Percentiles rank a stretch among this genome's conserved stretches.
Evolutionary conservation across 2,888 invertebrate species (phyloP).

Genomic region (Caradrina kadenii): DNA sequence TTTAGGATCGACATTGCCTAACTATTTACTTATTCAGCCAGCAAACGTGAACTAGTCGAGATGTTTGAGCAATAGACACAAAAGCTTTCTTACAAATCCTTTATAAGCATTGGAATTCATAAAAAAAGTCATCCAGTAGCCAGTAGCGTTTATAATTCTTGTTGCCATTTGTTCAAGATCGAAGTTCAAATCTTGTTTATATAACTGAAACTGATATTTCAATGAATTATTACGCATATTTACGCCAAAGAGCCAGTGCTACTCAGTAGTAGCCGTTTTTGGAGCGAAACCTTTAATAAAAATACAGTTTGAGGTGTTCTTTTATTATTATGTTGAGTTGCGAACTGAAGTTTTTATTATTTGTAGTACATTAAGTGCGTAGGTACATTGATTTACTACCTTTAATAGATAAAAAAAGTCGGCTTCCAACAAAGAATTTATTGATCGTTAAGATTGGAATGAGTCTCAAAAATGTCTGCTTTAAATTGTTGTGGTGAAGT

Average conservation of each 20-base stretch:
- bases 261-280: constrained; percentile 14
- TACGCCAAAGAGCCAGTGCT: not conserved
- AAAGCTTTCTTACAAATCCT: constrained; percentile 50
- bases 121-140: constrained; percentile 17
- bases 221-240: constrained; percentile 18
- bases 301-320: not conserved
- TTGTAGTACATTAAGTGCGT: not conserved
- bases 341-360: not conserved
- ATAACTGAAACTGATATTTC: constrained; percentile 24
- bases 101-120: constrained; percentile 18
- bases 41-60: constrained; percentile 61
- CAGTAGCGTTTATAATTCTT: not conserved
- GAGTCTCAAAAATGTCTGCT: no score
- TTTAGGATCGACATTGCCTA: constrained; percentile 65
- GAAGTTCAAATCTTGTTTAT: constrained; percentile 44
- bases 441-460: no score
- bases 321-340: no score
- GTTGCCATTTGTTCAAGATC: constrained; percentile 9
- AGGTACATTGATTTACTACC: no score
- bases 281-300: constrained; percentile 16
- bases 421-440: no score
- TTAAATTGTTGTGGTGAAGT: no score
- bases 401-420: no score
- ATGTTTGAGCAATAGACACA: constrained; percentile 49
- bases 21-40: constrained; percentile 75